phyloP scores from a whole-genome alignment of 37 sponge, comb jelly and placozoan species.

The Spongilla lacustris region DNA sequence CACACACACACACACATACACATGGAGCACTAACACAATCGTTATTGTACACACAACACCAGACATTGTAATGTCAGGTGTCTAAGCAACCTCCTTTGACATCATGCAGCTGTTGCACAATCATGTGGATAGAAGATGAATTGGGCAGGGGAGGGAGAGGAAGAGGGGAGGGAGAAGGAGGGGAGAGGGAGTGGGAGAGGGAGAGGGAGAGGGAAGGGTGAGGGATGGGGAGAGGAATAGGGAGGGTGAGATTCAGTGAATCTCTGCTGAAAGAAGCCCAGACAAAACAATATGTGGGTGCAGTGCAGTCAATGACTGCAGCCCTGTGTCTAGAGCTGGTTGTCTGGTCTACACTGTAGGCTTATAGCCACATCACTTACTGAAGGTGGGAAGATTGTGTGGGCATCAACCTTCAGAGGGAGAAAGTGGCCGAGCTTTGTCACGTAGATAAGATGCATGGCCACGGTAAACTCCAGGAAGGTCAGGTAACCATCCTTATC shows the following conservation, averaged over 20 bases:
- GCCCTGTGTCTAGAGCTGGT: no score
- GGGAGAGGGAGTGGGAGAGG: constrained; percentile 7
- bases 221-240: constrained; percentile 7
- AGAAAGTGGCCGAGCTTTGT: constrained; percentile 58
- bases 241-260: not conserved
- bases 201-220: constrained; percentile 20
- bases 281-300: no score
- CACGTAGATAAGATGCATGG: constrained; percentile 76
- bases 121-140: not conserved
- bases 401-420: constrained; percentile 40
- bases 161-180: constrained; percentile 15
- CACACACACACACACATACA: not conserved
- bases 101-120: no score
- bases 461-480: constrained; percentile 65
- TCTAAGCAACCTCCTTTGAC: no score
- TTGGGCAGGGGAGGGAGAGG: constrained; percentile 10
- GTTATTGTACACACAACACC: no score
- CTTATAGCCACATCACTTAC: constrained; percentile 12
- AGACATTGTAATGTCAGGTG: no score
- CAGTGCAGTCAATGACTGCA: no score
- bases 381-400: constrained; percentile 37
- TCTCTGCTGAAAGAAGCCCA: no score
- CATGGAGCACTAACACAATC: no score
- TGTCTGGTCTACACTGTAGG: no score
- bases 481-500: constrained; percentile 72